Evolutionary conservation across 2,113 vertebrate genomes (phyloP).

Genomic region (Calyptomena viridis): DNA sequence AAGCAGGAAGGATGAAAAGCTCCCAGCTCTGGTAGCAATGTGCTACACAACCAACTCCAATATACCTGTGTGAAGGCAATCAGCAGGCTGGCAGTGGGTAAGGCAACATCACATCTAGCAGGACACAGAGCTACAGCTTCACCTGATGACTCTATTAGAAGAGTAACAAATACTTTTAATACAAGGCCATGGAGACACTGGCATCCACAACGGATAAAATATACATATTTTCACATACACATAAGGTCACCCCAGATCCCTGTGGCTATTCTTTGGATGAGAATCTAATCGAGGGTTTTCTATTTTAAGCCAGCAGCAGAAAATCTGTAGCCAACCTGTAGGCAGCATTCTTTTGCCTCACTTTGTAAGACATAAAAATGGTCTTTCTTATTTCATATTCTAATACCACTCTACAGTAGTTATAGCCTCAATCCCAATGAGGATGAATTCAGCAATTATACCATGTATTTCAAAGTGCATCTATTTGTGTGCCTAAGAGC

Average conservation of each 20-base stretch:
- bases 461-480: background rate
- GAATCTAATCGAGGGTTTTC: background rate
- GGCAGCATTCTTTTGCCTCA: background rate
- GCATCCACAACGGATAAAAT: background rate
- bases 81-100: background rate
- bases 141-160: background rate
- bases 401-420: background rate
- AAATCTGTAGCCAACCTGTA: background rate
- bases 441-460: background rate
- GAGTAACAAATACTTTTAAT: background rate
- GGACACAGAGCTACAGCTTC: background rate
- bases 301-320: background rate
- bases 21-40: background rate
- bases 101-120: background rate
- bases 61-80: background rate
- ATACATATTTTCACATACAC: background rate
- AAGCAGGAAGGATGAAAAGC: background rate
- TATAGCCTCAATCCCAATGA: background rate
- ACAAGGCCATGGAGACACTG: background rate
- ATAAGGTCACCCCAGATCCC: background rate
- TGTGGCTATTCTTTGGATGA: background rate
- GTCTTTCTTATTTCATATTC: background rate
- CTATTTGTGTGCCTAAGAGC: background rate
- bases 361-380: background rate
- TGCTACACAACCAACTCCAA: too few species aligned